Conservation (phyloP, 2,797 vertebrate species). For the Acipenser oxyrinchus region DNA sequence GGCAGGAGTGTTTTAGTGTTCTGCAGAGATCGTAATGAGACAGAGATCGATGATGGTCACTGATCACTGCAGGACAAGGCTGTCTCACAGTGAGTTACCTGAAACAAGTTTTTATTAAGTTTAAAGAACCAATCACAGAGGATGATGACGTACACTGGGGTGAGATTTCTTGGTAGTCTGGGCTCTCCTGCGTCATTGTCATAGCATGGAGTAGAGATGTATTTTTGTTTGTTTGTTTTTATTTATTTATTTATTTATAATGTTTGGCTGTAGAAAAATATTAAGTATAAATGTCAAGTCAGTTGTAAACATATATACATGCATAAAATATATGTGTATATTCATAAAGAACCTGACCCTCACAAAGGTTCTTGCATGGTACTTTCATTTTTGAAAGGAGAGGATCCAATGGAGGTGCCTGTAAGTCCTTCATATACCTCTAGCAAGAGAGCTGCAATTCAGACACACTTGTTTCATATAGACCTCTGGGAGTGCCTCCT, state of each 20-base stretch:
- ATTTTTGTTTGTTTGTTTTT: not conserved
- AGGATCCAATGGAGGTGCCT: too few species aligned
- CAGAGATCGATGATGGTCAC: slow-evolving; percentile 62
- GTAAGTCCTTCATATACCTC: too few species aligned
- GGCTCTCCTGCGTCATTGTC: slow-evolving; percentile 43
- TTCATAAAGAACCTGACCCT: not conserved
- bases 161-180: slow-evolving; percentile 49
- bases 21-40: slow-evolving; percentile 60
- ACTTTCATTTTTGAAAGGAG: too few species aligned
- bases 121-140: slow-evolving; percentile 56
- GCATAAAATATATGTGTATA: not conserved
- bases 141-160: slow-evolving; percentile 57
- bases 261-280: not conserved
- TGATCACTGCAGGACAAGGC: slow-evolving; percentile 28
- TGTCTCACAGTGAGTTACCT: slow-evolving; percentile 60
- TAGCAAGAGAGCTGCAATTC: too few species aligned
- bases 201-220: slow-evolving; percentile 34
- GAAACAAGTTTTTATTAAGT: slow-evolving; percentile 44
- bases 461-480: too few species aligned
- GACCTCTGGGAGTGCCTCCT: too few species aligned
- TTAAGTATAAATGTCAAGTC: too few species aligned
- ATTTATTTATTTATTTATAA: not conserved
- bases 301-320: not conserved
- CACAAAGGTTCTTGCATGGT: too few species aligned
- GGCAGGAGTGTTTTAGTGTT: slow-evolving; percentile 38